These are phyloP conservation scores for Varanus salvator DNA, from an alignment of 2,113 vertebrate genomes.

Conservation along the genomic window DNA sequence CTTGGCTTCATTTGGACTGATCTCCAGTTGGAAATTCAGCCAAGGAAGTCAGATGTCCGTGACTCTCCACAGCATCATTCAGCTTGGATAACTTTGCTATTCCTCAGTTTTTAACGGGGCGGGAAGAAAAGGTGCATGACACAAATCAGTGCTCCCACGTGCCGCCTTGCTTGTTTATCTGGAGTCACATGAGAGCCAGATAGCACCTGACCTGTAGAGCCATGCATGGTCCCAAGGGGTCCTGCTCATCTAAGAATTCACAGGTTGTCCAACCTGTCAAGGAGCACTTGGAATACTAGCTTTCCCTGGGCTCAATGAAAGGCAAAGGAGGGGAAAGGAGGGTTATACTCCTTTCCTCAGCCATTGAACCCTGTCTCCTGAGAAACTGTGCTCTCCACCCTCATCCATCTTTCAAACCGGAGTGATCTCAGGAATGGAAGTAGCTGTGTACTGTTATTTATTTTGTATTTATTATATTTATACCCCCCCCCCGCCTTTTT, in stretches of 20 bases:
- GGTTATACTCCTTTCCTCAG: not conserved
- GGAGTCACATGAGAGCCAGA: not conserved
- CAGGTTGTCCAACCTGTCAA: not conserved
- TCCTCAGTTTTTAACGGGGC: not conserved
- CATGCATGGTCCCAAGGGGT: not conserved
- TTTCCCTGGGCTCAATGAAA: not conserved
- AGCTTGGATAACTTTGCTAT: not conserved
- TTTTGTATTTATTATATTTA: too few relatives aligned
- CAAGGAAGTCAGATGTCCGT: slow-evolving; percentile 33
- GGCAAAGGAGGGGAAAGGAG: too few relatives aligned
- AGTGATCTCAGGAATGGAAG: not conserved
- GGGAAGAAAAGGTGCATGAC: not conserved
- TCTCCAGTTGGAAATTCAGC: slow-evolving; percentile 37
- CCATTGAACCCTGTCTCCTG: not conserved
- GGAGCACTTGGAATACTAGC: not conserved
- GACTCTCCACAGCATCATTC: slow-evolving; percentile 17
- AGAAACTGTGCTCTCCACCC: not conserved
- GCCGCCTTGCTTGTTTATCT: not conserved
- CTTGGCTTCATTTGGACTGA: slow-evolving; percentile 55
- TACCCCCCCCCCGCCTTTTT: too few relatives aligned
- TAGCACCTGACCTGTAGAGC: not conserved
- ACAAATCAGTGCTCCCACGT: not conserved
- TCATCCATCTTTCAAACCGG: not conserved
- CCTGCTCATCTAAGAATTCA: not conserved
- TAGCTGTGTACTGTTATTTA: not conserved